phyloP scores from a whole-genome alignment of 92 coral and sea anemone species.

The Metridium senile region DNA sequence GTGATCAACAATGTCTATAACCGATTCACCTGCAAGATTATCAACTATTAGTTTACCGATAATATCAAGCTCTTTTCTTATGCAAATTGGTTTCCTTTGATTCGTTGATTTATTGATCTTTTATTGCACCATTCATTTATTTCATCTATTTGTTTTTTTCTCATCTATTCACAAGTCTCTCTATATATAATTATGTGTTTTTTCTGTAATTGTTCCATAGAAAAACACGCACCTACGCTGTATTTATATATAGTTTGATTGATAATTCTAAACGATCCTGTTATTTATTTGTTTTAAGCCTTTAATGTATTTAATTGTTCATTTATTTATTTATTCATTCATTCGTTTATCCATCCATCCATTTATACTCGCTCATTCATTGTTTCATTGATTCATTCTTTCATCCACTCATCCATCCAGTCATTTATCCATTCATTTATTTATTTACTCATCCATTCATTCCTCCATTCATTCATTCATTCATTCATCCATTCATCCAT shows the following conservation, averaged over 20 bases:
- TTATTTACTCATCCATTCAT: not conserved
- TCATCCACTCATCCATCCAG: not conserved
- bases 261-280: too few species aligned
- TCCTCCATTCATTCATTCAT: not conserved
- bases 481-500: not conserved
- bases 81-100: not conserved
- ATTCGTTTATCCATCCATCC: not conserved
- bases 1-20: not conserved
- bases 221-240: too few species aligned
- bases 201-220: too few species aligned
- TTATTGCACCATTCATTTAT: too few species aligned
- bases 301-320: not conserved
- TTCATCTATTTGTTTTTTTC: too few species aligned
- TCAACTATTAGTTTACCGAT: not conserved
- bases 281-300: too few species aligned
- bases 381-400: not conserved
- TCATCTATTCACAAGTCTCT: too few species aligned
- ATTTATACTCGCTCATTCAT: not conserved
- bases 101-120: too few species aligned
- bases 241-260: too few species aligned
- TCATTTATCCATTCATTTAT: not conserved
- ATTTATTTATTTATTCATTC: not conserved
- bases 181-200: too few species aligned
- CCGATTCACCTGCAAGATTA: not conserved
- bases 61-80: not conserved